Conservation (phyloP, 2,113 vertebrate genomes). For the Xerus inauris region DNA sequence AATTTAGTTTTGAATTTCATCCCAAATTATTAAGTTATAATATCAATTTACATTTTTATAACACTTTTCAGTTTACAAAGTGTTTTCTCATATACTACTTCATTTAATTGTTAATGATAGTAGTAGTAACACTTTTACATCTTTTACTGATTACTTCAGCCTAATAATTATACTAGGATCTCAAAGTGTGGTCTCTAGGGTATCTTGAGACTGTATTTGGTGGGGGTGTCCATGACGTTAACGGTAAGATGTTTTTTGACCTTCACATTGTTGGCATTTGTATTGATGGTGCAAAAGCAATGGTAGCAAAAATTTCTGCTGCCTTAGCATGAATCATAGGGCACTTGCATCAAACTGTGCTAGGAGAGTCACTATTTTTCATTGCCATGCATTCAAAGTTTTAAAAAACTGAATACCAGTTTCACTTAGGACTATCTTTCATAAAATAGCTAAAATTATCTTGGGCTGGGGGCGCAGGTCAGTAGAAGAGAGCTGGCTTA, state of each 20-base stretch:
- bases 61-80: constrained; percentile 16
- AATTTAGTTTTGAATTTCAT: background rate
- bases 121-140: background rate
- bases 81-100: background rate
- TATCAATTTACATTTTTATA: constrained; percentile 34
- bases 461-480: background rate
- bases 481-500: background rate
- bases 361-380: background rate
- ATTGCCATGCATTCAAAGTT: background rate
- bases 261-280: background rate
- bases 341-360: background rate
- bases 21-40: background rate
- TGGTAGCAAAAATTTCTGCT: background rate
- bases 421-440: background rate
- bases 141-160: background rate
- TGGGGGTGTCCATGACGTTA: background rate
- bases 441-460: background rate
- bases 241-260: background rate
- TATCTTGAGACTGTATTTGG: background rate
- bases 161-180: constrained; percentile 10
- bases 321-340: background rate
- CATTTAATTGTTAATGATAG: background rate
- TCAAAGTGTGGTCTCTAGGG: background rate
- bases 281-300: background rate
- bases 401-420: background rate